Percentiles rank a stretch among this genome's conserved stretches.
Evolutionary conservation across 2,888 invertebrate genomes (phyloP).

Genomic region (Octonoba sinensis): DNA sequence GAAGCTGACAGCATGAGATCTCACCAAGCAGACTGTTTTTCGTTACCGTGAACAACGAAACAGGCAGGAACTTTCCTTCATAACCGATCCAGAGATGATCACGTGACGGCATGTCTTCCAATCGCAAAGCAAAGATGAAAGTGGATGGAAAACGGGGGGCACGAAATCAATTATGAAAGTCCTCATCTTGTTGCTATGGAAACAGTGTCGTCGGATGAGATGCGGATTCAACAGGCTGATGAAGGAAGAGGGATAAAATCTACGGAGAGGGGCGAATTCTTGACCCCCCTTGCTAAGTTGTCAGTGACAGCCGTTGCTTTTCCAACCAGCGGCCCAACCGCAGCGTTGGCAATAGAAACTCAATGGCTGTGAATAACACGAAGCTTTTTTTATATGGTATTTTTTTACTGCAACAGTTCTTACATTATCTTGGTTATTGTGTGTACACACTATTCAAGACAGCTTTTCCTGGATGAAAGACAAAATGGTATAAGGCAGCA

Average conservation of each 20-base stretch:
- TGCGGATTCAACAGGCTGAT: slow-evolving; percentile 56
- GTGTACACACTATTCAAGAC: not conserved
- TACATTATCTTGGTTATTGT: slow-evolving; percentile 11
- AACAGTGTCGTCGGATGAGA: slow-evolving; percentile 47
- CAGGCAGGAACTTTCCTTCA: slow-evolving; percentile 11
- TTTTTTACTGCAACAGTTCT: not conserved
- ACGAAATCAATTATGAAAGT: slow-evolving; percentile 57
- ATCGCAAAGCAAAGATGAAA: slow-evolving; percentile 36
- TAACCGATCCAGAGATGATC: slow-evolving; percentile 15
- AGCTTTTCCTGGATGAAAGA: too few relatives aligned
- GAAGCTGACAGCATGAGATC: too few relatives aligned
- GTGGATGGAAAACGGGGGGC: slow-evolving; percentile 6
- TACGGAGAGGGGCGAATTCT: slow-evolving; percentile 10
- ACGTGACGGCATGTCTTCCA: slow-evolving; percentile 17
- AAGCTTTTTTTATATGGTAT: not conserved
- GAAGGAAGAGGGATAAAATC: slow-evolving; percentile 3
- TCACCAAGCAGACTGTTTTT: too few relatives aligned
- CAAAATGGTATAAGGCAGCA: too few relatives aligned
- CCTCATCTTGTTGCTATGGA: slow-evolving; percentile 52
- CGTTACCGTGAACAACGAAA: too few relatives aligned
- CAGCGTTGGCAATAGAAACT: slow-evolving; percentile 29
- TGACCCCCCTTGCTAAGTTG: slow-evolving; percentile 17
- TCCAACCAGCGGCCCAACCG: slow-evolving; percentile 30
- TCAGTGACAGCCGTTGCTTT: slow-evolving; percentile 47
- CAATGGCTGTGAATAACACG: slow-evolving; percentile 46